Evolutionary conservation across 2,113 vertebrate species (phyloP), one percentile per base, ranked within the genome.

Genomic region (Chinchilla lanigera): DNA sequence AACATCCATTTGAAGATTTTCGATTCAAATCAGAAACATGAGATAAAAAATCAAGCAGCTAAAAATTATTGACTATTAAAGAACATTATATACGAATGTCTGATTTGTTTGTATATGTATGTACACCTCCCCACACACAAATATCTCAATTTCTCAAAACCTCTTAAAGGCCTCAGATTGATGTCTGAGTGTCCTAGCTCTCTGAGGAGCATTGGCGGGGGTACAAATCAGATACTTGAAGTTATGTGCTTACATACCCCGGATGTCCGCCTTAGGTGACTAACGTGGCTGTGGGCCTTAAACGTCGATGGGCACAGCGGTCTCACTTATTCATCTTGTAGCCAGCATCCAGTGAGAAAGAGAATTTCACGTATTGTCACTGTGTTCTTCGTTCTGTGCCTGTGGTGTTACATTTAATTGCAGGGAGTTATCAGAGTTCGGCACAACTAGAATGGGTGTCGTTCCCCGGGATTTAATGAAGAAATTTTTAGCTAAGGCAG

Each of bases 11-110:
- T 90, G 87, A 97, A 87, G 61, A 89, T 81, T 93, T 95, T 81
- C 83, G 44, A 87, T 93, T 97, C 24, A 87, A 73, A 77, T 86
- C n/a, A 91, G 41, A 95, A 94, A 67, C 24, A 89, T 38, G 60
- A 95, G 61, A 63, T 50, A 63, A 84, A n/a, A 44, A 24, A 54
- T 87, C 60, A 94, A 11, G 56, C 20, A 94, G 81, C 90, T 30
- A 93, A 89, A 95, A 97, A 89, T 93, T 2, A 97, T 85, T 94
- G 81, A 58, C 47, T 61, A 93, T 63, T 60, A 87, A 90, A 44
- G 2, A 35, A 61, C 58, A 87, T 95, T 96, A 80, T 26, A 75
- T 54, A 58, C 67, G 54, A 80, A 73, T 89, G n/a, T 61, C 2
- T 67, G 58, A 22, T 56, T 9, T 73, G 6, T 81, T 22, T 90